Percentiles rank a stretch among this genome's conserved stretches.
phyloP scores from a whole-genome alignment of 2,113 vertebrate species.

The Varanus salvator region DNA sequence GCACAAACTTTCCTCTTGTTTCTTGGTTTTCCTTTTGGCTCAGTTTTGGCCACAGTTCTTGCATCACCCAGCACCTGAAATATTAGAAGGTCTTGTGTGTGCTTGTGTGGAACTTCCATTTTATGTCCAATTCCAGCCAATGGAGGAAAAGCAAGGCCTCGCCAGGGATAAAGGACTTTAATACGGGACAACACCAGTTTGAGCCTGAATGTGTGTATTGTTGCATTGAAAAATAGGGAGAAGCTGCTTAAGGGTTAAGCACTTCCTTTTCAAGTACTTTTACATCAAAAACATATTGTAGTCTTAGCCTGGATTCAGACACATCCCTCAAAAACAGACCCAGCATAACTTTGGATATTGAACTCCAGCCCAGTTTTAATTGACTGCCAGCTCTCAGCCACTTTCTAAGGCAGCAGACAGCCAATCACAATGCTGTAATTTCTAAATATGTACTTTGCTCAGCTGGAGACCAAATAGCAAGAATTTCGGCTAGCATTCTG shows the following conservation, averaged over 20 bases:
- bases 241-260: constrained; percentile 74
- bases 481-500: constrained; percentile 66
- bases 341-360: constrained; percentile 74
- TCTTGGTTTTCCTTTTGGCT: not conserved
- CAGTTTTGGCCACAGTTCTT: not conserved
- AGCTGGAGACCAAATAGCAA: constrained; percentile 69
- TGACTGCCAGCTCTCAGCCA: constrained; percentile 77
- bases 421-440: constrained; percentile 74
- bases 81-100: not conserved
- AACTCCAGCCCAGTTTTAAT: constrained; percentile 80
- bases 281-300: constrained; percentile 82
- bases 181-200: not conserved
- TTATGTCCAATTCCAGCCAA: not conserved
- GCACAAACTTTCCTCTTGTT: not conserved
- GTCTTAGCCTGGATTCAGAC: constrained; percentile 59
- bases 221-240: constrained; percentile 70
- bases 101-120: not conserved
- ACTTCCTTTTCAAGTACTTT: constrained; percentile 79
- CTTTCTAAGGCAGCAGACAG: constrained; percentile 74
- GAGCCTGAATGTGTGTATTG: constrained; percentile 21
- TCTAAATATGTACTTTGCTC: constrained; percentile 66
- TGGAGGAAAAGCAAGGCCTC: not conserved
- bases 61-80: not conserved
- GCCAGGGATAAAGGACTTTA: not conserved
- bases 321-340: constrained; percentile 77